Conservation (phyloP, 2,113 vertebrate genomes). For the Rutilus rutilus region DNA sequence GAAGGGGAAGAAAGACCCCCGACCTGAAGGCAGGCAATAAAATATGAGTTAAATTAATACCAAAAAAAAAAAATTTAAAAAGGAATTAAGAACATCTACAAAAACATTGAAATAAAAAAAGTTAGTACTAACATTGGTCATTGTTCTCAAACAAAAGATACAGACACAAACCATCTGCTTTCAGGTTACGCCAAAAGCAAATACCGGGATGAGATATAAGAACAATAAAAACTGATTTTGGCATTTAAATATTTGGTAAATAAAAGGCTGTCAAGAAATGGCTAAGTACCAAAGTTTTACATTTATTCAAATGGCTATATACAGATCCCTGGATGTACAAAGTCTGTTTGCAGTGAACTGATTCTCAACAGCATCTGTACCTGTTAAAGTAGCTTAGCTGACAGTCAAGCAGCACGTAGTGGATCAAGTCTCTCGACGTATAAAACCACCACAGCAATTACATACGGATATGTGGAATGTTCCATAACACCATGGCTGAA, state of each 20-base stretch:
- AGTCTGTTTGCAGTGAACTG: constrained; percentile 44
- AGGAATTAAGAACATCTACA: constrained; percentile 52
- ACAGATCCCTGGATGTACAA: constrained; percentile 64
- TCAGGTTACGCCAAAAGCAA: background rate
- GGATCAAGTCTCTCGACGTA: background rate
- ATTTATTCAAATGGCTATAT: constrained; percentile 64
- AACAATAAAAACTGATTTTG: constrained; percentile 64
- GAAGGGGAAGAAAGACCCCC: constrained; percentile 64
- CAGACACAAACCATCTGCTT: background rate
- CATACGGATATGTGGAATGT: constrained; percentile 26
- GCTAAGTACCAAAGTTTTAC: constrained; percentile 64
- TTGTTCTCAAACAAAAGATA: constrained; percentile 35
- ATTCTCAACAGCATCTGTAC: constrained; percentile 38
- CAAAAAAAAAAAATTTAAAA: constrained; percentile 44
- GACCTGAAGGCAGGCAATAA: constrained; percentile 79
- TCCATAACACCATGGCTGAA: constrained; percentile 22
- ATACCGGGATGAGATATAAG: constrained; percentile 43
- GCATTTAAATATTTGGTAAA: constrained; percentile 81
- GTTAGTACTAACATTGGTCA: constrained; percentile 70
- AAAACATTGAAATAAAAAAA: constrained; percentile 48
- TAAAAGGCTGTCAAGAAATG: constrained; percentile 64
- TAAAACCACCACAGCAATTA: constrained; percentile 30
- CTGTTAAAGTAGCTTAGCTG: constrained; percentile 39
- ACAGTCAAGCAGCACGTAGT: constrained; percentile 34
- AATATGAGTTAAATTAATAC: constrained; percentile 81